A percentile compares a stretch with the other conserved stretches of the same genome.
phyloP scores from a whole-genome alignment of 2,888 invertebrate genomes.

The Fragum fragum region DNA sequence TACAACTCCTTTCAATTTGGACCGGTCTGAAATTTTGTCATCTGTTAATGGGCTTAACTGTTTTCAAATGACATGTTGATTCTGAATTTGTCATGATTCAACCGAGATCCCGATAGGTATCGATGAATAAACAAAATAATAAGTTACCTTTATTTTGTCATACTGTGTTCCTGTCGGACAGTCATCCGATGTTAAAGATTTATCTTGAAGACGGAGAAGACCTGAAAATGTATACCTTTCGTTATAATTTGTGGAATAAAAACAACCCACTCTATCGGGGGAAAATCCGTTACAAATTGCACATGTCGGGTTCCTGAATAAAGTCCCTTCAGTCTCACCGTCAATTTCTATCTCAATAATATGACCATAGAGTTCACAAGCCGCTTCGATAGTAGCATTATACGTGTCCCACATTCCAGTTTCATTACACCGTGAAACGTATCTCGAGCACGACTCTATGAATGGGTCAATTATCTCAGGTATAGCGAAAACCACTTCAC shows the following conservation, averaged over 20 bases:
- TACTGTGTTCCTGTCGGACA: neutral
- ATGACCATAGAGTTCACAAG: neutral
- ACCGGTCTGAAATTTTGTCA: no score
- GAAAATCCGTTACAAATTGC: slow-evolving; percentile 15
- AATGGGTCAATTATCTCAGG: neutral
- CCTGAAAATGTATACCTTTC: slow-evolving; percentile 20
- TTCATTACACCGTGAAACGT: slow-evolving; percentile 4
- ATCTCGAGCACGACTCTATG: neutral
- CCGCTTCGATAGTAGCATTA: neutral
- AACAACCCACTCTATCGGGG: neutral
- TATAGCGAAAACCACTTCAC: slow-evolving; percentile 7
- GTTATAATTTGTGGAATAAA: neutral
- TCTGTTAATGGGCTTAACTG: no score
- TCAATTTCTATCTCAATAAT: neutral
- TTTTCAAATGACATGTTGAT: no score
- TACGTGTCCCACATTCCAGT: slow-evolving; percentile 2
- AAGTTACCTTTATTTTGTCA: slow-evolving; percentile 1
- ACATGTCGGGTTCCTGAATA: neutral
- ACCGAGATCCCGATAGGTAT: no score
- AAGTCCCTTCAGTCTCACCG: neutral
- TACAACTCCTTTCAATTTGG: no score
- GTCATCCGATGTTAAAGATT: neutral
- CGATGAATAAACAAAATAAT: no score
- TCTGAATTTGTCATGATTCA: no score
- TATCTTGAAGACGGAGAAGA: neutral